phyloP scores from a whole-genome alignment of 2,113 vertebrate genomes.

The Tachuris rubrigastra region DNA sequence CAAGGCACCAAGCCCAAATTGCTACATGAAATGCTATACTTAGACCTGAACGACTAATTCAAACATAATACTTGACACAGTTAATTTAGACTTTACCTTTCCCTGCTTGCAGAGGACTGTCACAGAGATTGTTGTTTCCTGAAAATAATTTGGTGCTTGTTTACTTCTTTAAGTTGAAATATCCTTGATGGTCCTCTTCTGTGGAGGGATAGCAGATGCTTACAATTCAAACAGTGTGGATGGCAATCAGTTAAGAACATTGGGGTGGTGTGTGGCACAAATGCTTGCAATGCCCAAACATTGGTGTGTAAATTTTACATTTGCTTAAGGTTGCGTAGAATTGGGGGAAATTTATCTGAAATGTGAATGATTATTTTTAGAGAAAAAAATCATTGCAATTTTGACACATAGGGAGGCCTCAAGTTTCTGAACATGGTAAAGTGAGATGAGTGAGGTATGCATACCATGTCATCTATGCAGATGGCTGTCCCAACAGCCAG shows the following conservation, averaged over 20 bases:
- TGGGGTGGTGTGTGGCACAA: background rate
- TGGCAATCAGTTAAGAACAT: background rate
- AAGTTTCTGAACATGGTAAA: background rate
- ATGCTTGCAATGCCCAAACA: background rate
- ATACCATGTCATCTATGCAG: background rate
- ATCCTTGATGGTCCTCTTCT: background rate
- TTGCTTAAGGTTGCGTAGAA: background rate
- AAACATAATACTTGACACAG: background rate
- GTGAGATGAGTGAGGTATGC: background rate
- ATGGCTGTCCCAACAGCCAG: background rate
- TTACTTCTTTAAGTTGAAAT: background rate
- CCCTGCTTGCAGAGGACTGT: background rate
- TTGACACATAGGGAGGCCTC: background rate
- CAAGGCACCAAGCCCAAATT: background rate
- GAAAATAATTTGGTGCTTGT: background rate
- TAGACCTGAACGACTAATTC: background rate
- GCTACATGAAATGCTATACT: background rate
- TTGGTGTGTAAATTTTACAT: background rate
- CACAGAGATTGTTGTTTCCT: background rate
- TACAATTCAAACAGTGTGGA: background rate
- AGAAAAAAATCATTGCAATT: background rate
- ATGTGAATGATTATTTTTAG: background rate
- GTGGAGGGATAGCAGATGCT: background rate
- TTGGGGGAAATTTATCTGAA: background rate
- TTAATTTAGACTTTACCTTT: background rate